phyloP scores from a whole-genome alignment of 2,888 invertebrate species.

The Dexiosoma caninum region DNA sequence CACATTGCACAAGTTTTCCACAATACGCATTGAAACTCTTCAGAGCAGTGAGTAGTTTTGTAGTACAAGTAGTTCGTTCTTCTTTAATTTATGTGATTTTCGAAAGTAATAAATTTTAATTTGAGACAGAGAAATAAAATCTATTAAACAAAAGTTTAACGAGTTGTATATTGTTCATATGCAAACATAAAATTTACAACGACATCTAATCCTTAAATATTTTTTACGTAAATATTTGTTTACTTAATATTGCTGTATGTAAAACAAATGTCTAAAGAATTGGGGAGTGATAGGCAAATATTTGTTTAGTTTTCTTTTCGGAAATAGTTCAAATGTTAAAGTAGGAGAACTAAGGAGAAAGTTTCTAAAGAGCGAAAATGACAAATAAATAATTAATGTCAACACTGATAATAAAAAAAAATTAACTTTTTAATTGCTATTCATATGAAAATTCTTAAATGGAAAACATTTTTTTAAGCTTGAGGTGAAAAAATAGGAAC shows the following conservation, averaged over 20 bases:
- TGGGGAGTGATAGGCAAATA: not conserved
- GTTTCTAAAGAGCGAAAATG: not conserved
- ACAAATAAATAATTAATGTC: not conserved
- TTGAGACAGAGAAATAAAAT: constrained; percentile 43
- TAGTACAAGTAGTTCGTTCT: constrained; percentile 25
- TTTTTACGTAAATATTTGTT: constrained; percentile 8
- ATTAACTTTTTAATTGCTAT: too few relatives aligned
- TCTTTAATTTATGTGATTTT: constrained; percentile 59
- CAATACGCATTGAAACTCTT: constrained; percentile 14
- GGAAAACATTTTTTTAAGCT: too few relatives aligned
- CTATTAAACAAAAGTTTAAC: constrained; percentile 60
- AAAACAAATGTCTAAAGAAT: not conserved
- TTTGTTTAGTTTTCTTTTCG: not conserved
- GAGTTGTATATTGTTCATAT: constrained; percentile 42
- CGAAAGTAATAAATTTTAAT: constrained; percentile 59
- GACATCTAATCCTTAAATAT: constrained; percentile 48
- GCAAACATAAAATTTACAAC: constrained; percentile 30
- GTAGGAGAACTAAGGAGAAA: not conserved
- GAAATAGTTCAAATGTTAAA: not conserved
- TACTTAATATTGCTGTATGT: constrained; percentile 11
- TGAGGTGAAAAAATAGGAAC: too few relatives aligned
- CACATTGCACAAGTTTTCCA: constrained; percentile 46
- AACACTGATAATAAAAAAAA: too few relatives aligned
- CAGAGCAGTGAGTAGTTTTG: constrained; percentile 28
- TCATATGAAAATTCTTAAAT: too few relatives aligned